Conservation (phyloP, 2,113 vertebrate species). For the Camelus bactrianus region DNA sequence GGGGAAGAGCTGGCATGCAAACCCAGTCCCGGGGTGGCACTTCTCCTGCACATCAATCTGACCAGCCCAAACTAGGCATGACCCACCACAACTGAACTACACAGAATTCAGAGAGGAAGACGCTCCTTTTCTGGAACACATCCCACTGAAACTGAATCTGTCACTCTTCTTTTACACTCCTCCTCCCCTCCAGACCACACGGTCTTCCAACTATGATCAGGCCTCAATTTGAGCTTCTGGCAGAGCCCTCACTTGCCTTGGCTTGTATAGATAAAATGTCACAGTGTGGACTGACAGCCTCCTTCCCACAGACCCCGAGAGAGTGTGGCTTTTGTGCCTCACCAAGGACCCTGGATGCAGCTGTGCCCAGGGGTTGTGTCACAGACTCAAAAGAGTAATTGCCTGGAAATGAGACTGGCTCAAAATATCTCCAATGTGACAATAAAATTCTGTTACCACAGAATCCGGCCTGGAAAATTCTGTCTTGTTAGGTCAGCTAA, state of each 20-base stretch:
- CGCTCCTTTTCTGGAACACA: background rate
- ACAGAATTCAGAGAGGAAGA: background rate
- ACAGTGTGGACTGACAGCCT: background rate
- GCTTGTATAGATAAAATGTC: constrained; percentile 17
- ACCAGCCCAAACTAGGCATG: background rate
- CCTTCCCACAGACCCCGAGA: constrained; percentile 68
- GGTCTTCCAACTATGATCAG: background rate
- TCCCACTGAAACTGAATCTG: background rate
- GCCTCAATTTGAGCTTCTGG: background rate
- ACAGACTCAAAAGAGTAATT: constrained; percentile 87
- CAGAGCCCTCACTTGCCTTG: background rate
- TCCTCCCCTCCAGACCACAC: background rate
- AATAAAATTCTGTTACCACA: constrained; percentile 95
- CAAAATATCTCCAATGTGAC: constrained; percentile 94
- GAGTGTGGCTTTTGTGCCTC: constrained; percentile 81
- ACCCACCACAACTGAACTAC: background rate
- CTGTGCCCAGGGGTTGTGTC: constrained; percentile 88
- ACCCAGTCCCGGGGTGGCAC: background rate
- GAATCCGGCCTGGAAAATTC: constrained; percentile 93
- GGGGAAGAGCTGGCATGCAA: background rate
- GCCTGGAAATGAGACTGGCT: constrained; percentile 88
- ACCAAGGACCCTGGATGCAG: constrained; percentile 75
- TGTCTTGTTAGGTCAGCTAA: constrained; percentile 94
- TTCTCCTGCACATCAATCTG: background rate
- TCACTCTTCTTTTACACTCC: background rate